A percentile compares a stretch with the other conserved stretches of the same genome.
phyloP scores from a whole-genome alignment of 1,140 invertebrate genomes.

The Phymastichus coffea region DNA sequence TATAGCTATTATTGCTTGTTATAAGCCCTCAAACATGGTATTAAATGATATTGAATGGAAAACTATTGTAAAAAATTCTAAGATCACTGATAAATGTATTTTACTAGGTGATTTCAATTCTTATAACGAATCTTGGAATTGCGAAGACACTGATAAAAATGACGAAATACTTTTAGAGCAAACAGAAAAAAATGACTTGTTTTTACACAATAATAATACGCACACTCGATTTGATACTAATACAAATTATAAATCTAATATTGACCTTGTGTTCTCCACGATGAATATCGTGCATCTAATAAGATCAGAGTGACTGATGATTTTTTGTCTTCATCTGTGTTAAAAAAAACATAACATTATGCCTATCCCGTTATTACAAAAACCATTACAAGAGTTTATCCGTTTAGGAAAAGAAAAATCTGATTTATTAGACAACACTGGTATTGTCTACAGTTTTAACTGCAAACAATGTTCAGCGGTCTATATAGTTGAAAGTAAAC shows the following conservation, averaged over 20 bases:
- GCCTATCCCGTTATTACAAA: no score
- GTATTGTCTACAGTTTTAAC: no score
- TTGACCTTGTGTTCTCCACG: slow-evolving; percentile 26
- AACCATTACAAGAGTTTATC: no score
- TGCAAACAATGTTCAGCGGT: no score
- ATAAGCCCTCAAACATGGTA: neutral
- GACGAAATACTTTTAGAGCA: neutral
- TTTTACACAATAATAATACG: neutral
- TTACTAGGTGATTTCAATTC: slow-evolving; percentile 8
- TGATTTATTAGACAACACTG: no score
- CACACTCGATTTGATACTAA: neutral
- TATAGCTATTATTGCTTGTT: neutral
- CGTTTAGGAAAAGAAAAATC: no score
- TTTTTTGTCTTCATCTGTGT: slow-evolving; percentile 36
- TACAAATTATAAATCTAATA: neutral
- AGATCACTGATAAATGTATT: neutral
- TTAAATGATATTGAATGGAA: neutral
- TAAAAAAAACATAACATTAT: no score
- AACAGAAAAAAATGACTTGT: no score
- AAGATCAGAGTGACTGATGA: slow-evolving; percentile 35
- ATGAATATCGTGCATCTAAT: slow-evolving; percentile 30
- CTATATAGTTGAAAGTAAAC: no score
- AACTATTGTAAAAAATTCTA: neutral
- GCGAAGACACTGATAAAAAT: neutral
- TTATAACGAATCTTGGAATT: slow-evolving; percentile 4